These are phyloP conservation scores for Agrotis exclamationis DNA, from an alignment of 2,888 invertebrate genomes.

Conservation along the genomic window DNA sequence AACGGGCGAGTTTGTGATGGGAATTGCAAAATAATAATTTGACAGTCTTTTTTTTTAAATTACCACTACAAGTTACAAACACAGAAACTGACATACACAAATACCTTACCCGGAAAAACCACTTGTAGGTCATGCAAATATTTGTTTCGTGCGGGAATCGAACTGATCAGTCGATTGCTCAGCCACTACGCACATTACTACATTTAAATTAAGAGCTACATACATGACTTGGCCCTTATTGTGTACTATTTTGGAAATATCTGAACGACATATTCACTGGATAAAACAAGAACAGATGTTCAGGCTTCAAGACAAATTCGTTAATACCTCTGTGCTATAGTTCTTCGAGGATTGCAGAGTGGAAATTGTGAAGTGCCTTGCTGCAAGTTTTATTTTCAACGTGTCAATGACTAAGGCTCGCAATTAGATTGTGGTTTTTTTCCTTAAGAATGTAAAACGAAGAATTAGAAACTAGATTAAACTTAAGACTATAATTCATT, in stretches of 20 bases:
- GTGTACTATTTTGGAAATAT: not conserved
- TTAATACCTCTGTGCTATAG: not conserved
- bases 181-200: no score
- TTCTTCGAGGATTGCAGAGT: no score
- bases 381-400: not conserved
- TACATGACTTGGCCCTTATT: no score
- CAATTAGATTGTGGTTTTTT: not conserved
- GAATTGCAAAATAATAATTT: conserved; percentile 1
- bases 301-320: not conserved
- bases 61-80: no score
- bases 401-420: not conserved
- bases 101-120: no score
- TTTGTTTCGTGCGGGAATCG: no score
- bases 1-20: conserved; percentile 7
- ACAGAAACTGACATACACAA: no score
- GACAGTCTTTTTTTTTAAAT: no score
- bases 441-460: not conserved
- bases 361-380: not conserved
- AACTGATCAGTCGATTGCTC: no score
- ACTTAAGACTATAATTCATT: not conserved
- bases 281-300: not conserved
- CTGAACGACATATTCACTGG: not conserved
- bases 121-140: no score
- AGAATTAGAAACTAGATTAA: no score
- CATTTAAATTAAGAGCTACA: no score